Percentiles rank a stretch among this genome's conserved stretches.
phyloP scores from a whole-genome alignment of 2,888 invertebrate genomes.

The Heteromurus nitidus region DNA sequence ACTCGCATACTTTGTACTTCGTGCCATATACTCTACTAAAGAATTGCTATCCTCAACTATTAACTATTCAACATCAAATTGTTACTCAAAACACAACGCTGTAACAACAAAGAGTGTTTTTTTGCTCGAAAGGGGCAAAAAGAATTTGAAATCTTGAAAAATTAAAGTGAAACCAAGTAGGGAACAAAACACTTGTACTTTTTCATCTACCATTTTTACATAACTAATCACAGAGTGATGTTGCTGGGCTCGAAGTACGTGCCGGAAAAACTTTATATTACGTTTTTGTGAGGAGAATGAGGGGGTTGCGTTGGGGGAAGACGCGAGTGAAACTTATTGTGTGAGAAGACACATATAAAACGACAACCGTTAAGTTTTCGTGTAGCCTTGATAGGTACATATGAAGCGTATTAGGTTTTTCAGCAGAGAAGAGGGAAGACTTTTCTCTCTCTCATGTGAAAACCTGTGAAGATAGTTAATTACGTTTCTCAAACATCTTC shows the following conservation, averaged over 20 bases:
- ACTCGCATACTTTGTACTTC: no score
- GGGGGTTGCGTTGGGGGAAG: not conserved
- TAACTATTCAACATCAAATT: conserved; percentile 23
- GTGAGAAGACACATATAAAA: conserved; percentile 34
- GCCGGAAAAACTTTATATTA: not conserved
- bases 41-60: no score
- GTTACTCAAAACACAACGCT: not conserved
- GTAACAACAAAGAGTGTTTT: not conserved
- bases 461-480: conserved; percentile 56
- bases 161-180: conserved; percentile 32
- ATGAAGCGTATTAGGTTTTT: no score
- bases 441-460: conserved; percentile 5
- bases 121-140: conserved; percentile 4
- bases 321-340: not conserved
- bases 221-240: not conserved
- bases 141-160: conserved; percentile 39
- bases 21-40: no score
- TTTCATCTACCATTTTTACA: conserved; percentile 10
- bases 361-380: not conserved
- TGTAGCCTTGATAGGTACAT: no score
- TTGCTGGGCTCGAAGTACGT: not conserved
- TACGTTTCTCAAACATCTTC: conserved; percentile 41
- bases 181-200: not conserved
- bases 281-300: not conserved
- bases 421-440: not conserved